These are phyloP conservation scores for Noctua fimbriata DNA, from an alignment of 2,888 invertebrate genomes.

Conservation along the genomic window DNA sequence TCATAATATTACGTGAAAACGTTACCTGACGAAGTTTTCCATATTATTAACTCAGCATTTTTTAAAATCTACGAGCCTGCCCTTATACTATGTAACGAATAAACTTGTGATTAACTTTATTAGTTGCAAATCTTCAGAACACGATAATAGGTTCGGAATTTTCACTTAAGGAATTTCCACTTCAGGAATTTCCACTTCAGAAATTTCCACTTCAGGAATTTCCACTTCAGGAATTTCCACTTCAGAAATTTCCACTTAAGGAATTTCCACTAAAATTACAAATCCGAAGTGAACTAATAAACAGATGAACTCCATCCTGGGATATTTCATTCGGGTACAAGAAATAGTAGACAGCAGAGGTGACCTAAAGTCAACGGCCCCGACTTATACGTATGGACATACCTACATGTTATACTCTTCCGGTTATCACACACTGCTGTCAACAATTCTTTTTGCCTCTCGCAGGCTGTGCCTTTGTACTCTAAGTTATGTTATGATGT, in stretches of 20 bases:
- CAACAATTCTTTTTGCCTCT: too few relatives aligned
- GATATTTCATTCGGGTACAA: not conserved
- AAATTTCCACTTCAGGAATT: not conserved
- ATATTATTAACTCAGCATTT: not conserved
- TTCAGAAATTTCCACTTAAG: not conserved
- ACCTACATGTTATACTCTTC: too few relatives aligned
- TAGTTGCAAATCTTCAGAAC: not conserved
- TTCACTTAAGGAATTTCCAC: too few relatives aligned
- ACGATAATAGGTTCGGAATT: not conserved
- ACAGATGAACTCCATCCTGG: not conserved
- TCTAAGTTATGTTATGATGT: not conserved
- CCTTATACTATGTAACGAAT: not conserved
- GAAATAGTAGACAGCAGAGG: too few relatives aligned
- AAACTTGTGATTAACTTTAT: not conserved
- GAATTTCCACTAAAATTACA: not conserved
- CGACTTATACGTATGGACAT: too few relatives aligned
- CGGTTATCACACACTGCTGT: too few relatives aligned
- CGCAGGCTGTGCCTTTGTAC: too few relatives aligned
- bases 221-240: too few relatives aligned
- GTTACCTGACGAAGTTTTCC: not conserved
- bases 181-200: too few relatives aligned
- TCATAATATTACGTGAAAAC: not conserved
- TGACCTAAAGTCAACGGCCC: too few relatives aligned
- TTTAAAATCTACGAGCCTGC: not conserved
- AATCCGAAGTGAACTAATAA: not conserved